Evolutionary conservation across 2,113 vertebrate genomes (phyloP), one percentile per base, ranked within the genome.

Genomic region (Phaethornis superciliosus): DNA sequence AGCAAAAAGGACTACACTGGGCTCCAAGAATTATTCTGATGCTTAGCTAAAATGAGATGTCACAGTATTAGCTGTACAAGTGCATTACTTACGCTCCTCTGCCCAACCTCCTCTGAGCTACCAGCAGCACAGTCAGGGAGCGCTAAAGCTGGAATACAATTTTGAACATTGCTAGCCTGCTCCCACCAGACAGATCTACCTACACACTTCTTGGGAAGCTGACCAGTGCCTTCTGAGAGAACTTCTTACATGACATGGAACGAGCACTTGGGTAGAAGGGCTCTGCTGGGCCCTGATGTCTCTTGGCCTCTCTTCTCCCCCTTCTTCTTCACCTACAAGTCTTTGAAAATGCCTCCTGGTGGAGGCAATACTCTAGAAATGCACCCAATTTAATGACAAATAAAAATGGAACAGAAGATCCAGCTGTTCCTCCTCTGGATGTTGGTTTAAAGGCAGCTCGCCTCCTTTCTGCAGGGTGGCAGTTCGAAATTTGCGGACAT

Each of bases 51-150:
- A 78, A 94, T 94, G 93, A 98, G 94, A 95, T 96, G 96, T 98
- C 97, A 98, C 96, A 97, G 97, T 97, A 97, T 95, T 94, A 98
- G 96, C 96, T 96, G 92, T 77, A 92, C 90, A 96, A 97, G 81
- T 75, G 97, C 82, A 88, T 90, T 83, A 94, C 82, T 96, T 51
- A 86, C 1, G 83, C 81, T 92, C 80, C 94, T 93, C 85, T 72
- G 80, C 88, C 95, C 91, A 71, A 94, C 90, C 88, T 92, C 81
- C 30, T 84, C 81, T 78, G 95, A 96, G 71, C 86, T 89, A 97
- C 65, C 81, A 92, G 67, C 94, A 88, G 85, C 93, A 96, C 81
- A 80, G 94, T 81, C 86, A 88, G 78, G 86, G 81, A 72, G 90
- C 79, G 85, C 79, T 65, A 88, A 96, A 89, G 92, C 88, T 84